These are phyloP conservation scores for Rhagoletis zephyria DNA, from an alignment of 1,140 invertebrate genomes.

Conservation along the genomic window DNA sequence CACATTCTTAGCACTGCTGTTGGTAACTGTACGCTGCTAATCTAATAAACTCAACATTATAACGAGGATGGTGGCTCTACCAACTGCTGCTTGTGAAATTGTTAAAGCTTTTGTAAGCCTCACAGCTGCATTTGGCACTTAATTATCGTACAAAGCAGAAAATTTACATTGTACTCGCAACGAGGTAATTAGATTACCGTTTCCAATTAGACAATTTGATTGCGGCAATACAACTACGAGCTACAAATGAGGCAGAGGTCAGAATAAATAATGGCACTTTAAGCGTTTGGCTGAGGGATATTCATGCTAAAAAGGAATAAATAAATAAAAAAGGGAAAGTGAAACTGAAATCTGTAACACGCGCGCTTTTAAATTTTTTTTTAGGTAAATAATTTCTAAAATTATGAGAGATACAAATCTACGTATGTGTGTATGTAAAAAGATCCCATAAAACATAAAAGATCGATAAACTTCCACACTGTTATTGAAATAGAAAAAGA, in stretches of 20 bases:
- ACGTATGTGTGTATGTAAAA: too few species aligned
- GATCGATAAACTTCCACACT: too few species aligned
- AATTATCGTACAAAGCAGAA: background rate
- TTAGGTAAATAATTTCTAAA: too few species aligned
- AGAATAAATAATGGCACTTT: background rate
- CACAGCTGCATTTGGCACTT: background rate
- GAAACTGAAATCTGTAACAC: too few species aligned
- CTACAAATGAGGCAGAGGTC: background rate
- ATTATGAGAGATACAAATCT: too few species aligned
- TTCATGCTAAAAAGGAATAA: too few species aligned
- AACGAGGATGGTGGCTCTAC: background rate
- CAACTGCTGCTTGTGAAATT: background rate
- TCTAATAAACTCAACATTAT: background rate
- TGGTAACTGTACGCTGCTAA: too few species aligned
- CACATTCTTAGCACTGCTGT: too few species aligned
- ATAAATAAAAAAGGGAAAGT: too few species aligned
- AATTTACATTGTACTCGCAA: background rate
- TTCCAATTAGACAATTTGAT: conserved; percentile 5
- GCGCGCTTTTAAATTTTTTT: too few species aligned
- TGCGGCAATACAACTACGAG: background rate
- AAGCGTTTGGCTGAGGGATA: background rate
- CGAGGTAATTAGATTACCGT: background rate
- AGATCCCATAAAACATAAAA: too few species aligned
- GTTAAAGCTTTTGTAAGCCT: background rate
- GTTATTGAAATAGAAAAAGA: too few species aligned